Evolutionary conservation across 2,797 vertebrate species (phyloP).

Genomic region (Lutjanus argentimaculatus): DNA sequence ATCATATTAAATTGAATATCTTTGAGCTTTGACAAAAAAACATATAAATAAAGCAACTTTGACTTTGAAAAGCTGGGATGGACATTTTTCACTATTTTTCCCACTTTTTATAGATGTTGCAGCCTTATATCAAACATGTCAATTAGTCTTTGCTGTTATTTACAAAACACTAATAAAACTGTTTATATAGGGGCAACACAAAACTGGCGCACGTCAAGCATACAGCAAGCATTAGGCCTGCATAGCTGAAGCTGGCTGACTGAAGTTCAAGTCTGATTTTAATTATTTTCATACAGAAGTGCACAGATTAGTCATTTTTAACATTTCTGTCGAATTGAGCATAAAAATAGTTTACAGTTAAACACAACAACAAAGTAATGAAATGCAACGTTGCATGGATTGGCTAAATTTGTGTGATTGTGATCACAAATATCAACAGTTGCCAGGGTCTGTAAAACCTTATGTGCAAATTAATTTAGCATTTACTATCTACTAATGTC

Average conservation of each 20-base stretch:
- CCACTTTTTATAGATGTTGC: too few species aligned
- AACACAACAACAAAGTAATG: background rate
- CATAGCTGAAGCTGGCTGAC: background rate
- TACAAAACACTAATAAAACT: too few species aligned
- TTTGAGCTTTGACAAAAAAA: too few species aligned
- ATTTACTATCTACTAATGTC: constrained; percentile 7
- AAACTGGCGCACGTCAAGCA: too few species aligned
- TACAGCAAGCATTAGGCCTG: too few species aligned
- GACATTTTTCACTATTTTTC: too few species aligned
- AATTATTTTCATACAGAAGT: background rate
- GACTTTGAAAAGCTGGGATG: too few species aligned
- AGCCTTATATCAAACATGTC: too few species aligned
- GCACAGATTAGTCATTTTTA: background rate
- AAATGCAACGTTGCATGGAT: background rate
- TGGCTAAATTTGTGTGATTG: background rate
- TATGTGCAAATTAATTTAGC: background rate
- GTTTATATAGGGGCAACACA: too few species aligned
- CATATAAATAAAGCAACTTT: too few species aligned
- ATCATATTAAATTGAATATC: too few species aligned
- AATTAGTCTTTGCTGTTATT: too few species aligned
- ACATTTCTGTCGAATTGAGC: background rate
- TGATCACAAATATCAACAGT: constrained; percentile 1
- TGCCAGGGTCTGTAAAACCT: background rate
- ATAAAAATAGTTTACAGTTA: background rate
- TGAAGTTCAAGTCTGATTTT: background rate